phyloP scores from a whole-genome alignment of 2,113 vertebrate species.

The Microtus pennsylvanicus region DNA sequence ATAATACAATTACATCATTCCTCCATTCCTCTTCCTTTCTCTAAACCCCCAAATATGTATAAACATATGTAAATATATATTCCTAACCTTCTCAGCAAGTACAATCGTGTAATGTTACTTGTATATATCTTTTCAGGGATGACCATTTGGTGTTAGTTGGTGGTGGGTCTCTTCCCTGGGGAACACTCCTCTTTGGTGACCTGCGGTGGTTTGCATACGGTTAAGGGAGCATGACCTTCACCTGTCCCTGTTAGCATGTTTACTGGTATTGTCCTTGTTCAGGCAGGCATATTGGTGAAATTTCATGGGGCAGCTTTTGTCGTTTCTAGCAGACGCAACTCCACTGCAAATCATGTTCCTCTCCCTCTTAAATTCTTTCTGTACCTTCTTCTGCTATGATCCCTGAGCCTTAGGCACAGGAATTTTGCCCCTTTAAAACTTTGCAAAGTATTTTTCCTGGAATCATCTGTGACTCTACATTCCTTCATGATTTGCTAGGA shows the following conservation, averaged over 20 bases:
- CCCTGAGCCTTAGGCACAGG: not conserved
- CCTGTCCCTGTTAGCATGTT: too few relatives aligned
- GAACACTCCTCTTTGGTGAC: not conserved
- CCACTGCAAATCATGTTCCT: not conserved
- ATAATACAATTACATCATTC: not conserved
- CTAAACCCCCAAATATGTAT: not conserved
- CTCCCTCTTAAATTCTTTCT: not conserved
- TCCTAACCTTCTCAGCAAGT: not conserved
- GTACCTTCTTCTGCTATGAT: not conserved
- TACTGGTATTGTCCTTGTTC: not conserved
- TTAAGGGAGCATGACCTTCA: too few relatives aligned
- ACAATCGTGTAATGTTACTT: not conserved
- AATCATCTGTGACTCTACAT: not conserved
- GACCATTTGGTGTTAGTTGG: not conserved
- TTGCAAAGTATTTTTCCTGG: not conserved
- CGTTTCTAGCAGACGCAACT: not conserved
- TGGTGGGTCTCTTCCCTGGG: too few relatives aligned
- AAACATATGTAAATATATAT: not conserved
- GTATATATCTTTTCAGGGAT: not conserved
- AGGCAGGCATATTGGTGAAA: not conserved
- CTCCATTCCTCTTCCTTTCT: too few relatives aligned
- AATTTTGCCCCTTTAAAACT: not conserved
- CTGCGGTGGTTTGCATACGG: not conserved
- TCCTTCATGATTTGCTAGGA: not conserved
- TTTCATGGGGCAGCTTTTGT: not conserved